phyloP scores from a whole-genome alignment of 2,888 invertebrate species.

The Melinaea menophilus region DNA sequence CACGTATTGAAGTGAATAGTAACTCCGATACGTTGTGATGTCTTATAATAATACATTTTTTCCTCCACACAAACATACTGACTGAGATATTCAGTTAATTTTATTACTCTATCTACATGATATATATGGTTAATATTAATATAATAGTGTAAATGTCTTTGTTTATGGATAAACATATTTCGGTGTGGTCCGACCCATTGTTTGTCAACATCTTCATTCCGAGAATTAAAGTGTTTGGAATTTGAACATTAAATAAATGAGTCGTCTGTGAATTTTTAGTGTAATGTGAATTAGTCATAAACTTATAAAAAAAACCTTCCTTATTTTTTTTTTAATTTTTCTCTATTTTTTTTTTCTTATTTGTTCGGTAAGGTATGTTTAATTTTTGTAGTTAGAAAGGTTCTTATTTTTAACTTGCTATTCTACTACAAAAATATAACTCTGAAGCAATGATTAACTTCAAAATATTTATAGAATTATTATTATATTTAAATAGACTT shows the following conservation, averaged over 20 bases:
- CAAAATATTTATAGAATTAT: no score
- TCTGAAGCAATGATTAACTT: no score
- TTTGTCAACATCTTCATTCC: constrained; percentile 4
- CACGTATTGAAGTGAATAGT: no score
- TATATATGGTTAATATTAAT: neutral
- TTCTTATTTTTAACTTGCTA: neutral
- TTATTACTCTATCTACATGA: no score
- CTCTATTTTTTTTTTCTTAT: neutral
- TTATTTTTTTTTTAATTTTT: neutral
- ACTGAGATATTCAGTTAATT: no score
- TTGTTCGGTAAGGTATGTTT: neutral
- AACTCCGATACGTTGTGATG: no score
- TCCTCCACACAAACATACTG: no score
- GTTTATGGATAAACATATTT: neutral
- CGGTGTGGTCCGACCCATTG: constrained; percentile 1
- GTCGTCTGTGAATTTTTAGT: neutral
- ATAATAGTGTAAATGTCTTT: neutral
- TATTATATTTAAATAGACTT: no score
- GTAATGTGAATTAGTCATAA: neutral
- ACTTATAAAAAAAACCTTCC: neutral
- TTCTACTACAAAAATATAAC: no score
- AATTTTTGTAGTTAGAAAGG: neutral
- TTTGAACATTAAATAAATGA: constrained; percentile 2
- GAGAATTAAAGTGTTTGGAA: neutral
- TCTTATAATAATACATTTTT: no score